Evolutionary conservation across 2,888 invertebrate genomes (phyloP).

Genomic region (Latheticus oryzae): DNA sequence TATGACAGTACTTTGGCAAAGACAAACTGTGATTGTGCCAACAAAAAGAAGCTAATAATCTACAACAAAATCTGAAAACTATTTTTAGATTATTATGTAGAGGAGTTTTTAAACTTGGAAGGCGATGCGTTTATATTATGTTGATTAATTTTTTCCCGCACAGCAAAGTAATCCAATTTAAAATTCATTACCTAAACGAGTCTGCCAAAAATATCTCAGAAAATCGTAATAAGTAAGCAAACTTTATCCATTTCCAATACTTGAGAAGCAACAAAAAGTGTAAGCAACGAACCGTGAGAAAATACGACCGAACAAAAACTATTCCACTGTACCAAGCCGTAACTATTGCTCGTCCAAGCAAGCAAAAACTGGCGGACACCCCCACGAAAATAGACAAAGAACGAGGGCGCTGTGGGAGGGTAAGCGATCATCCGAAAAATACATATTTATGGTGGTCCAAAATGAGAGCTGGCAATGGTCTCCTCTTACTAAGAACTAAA

Average conservation of each 20-base stretch:
- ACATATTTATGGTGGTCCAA: conserved; percentile 17
- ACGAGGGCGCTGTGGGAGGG: conserved; percentile 23
- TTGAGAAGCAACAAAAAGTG: conserved; percentile 47
- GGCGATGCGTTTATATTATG: conserved; percentile 17
- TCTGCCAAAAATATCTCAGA: conserved; percentile 19
- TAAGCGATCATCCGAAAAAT: conserved; percentile 26
- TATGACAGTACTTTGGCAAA: conserved; percentile 43
- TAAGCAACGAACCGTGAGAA: conserved; percentile 49
- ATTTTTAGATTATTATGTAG: too few relatives aligned
- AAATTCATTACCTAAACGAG: conserved; percentile 37
- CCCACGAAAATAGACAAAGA: conserved; percentile 43
- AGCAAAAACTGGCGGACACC: conserved; percentile 10
- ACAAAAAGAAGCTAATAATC: too few relatives aligned
- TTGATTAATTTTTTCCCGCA: conserved; percentile 29
- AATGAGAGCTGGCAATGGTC: conserved; percentile 3
- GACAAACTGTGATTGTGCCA: conserved; percentile 41
- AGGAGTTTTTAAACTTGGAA: too few relatives aligned
- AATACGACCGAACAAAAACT: conserved; percentile 49
- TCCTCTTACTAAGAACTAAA: too few relatives aligned
- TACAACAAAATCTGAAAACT: too few relatives aligned
- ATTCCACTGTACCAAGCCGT: conserved; percentile 46
- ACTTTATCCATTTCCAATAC: conserved; percentile 51
- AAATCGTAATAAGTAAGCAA: conserved; percentile 37
- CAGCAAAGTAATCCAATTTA: conserved; percentile 29
- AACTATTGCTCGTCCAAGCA: conserved; percentile 50